These are phyloP conservation scores for Chalcosyrphus nemorum DNA, from an alignment of 2,888 invertebrate species.

Conservation along the genomic window DNA sequence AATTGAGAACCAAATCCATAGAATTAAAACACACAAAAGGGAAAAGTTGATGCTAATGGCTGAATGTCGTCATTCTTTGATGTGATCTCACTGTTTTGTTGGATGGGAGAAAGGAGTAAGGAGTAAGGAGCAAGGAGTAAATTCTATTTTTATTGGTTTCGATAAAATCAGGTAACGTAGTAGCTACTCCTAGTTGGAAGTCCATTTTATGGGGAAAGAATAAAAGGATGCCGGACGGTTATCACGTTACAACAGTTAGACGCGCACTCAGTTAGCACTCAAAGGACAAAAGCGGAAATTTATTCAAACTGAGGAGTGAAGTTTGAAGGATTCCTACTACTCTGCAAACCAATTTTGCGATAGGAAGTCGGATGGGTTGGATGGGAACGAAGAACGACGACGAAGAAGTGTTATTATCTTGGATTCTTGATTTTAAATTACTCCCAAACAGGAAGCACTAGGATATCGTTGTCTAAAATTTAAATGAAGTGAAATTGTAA, in stretches of 20 bases:
- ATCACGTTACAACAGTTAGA: constrained; percentile 19
- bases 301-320: constrained; percentile 44
- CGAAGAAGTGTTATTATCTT: constrained; percentile 50
- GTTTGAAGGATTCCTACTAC: constrained; percentile 34
- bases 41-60: constrained; percentile 27
- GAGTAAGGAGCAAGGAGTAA: constrained; percentile 3
- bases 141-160: constrained; percentile 42
- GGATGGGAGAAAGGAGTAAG: neutral
- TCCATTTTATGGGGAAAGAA: neutral
- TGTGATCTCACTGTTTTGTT: neutral
- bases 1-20: neutral
- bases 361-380: neutral
- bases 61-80: constrained; percentile 35
- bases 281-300: constrained; percentile 39
- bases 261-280: neutral
- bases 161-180: constrained; percentile 40
- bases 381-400: neutral
- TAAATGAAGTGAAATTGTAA: constrained; percentile 15
- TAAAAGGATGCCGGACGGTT: neutral
- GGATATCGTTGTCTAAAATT: constrained; percentile 37
- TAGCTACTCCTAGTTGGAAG: neutral
- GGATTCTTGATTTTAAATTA: constrained; percentile 49
- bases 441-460: constrained; percentile 40
- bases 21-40: constrained; percentile 15
- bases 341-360: constrained; percentile 40